Evolutionary conservation across 2,888 invertebrate genomes (phyloP).

Genomic region (Tenthredo notha): DNA sequence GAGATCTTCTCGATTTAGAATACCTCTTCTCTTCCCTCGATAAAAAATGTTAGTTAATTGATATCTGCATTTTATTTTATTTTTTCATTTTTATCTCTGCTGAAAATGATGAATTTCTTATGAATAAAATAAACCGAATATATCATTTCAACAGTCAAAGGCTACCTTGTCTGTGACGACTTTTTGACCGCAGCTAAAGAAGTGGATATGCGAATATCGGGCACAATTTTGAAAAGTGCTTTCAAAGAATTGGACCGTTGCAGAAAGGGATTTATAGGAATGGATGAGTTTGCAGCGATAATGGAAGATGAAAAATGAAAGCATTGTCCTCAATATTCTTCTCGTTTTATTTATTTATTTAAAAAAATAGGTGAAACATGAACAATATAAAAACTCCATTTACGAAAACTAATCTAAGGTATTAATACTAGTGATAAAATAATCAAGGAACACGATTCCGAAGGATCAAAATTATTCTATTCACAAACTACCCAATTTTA

Average conservation of each 20-base stretch:
- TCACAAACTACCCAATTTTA: background rate
- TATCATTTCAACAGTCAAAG: constrained; percentile 18
- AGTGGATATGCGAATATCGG: constrained; percentile 56
- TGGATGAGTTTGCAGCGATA: constrained; percentile 59
- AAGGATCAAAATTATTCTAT: background rate
- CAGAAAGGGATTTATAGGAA: constrained; percentile 58
- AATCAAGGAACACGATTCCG: background rate
- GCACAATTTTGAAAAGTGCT: constrained; percentile 56
- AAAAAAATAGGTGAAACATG: background rate
- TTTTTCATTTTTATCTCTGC: background rate
- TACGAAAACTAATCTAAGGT: background rate
- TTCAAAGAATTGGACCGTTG: constrained; percentile 62
- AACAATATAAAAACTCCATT: background rate
- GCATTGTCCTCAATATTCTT: background rate
- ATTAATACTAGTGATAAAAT: background rate
- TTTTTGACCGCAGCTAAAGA: constrained; percentile 52
- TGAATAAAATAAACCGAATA: background rate
- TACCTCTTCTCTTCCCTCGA: constrained; percentile 34
- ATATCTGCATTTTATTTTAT: background rate
- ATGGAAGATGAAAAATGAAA: constrained; percentile 6
- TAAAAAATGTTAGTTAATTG: background rate
- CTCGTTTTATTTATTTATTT: background rate
- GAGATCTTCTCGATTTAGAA: background rate
- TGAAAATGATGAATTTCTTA: background rate
- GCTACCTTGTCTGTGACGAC: constrained; percentile 21